A percentile compares a stretch with the other conserved stretches of the same genome.
phyloP scores from a whole-genome alignment of 2,888 invertebrate species.

The Matsumyia berberina region DNA sequence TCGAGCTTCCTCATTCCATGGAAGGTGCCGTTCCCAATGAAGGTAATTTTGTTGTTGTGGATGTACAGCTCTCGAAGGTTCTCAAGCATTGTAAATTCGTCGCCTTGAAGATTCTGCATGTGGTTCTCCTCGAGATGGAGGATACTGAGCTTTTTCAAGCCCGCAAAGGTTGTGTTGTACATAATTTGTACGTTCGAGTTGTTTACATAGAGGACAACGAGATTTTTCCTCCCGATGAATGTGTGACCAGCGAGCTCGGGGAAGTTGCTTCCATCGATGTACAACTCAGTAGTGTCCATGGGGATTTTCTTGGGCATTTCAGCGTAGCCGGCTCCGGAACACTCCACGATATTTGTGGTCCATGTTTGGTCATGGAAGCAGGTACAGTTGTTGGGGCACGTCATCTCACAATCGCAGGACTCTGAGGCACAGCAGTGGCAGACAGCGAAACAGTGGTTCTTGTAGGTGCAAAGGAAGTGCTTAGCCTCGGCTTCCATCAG shows the following conservation, averaged over 20 bases:
- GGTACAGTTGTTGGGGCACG: constrained; percentile 96
- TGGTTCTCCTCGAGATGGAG: constrained; percentile 95
- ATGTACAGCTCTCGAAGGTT: constrained; percentile 93
- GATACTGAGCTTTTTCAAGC: constrained; percentile 90
- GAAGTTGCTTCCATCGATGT: constrained; percentile 96
- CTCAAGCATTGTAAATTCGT: constrained; percentile 92
- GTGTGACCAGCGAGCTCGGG: constrained; percentile 94
- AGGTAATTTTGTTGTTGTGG: constrained; percentile 92
- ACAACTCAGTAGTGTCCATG: constrained; percentile 97
- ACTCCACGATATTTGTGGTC: constrained; percentile 96
- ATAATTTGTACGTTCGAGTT: constrained; percentile 93
- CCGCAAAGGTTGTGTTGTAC: constrained; percentile 96
- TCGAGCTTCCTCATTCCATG: constrained; percentile 91
- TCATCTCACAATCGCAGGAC: constrained; percentile 98
- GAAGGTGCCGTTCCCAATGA: constrained; percentile 94
- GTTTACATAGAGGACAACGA: constrained; percentile 94
- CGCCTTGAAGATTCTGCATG: constrained; percentile 91
- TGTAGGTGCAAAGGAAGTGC: constrained; percentile 96
- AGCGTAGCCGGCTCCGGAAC: constrained; percentile 91
- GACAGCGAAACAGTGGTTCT: constrained; percentile 96
- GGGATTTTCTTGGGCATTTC: constrained; percentile 94
- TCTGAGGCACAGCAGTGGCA: constrained; percentile 99
- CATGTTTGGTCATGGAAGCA: constrained; percentile 98
- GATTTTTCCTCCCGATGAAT: constrained; percentile 95
- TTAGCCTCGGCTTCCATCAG: constrained; percentile 93